These are phyloP conservation scores for Plutella xylostella DNA, from an alignment of 2,888 invertebrate genomes.

Conservation along the genomic window DNA sequence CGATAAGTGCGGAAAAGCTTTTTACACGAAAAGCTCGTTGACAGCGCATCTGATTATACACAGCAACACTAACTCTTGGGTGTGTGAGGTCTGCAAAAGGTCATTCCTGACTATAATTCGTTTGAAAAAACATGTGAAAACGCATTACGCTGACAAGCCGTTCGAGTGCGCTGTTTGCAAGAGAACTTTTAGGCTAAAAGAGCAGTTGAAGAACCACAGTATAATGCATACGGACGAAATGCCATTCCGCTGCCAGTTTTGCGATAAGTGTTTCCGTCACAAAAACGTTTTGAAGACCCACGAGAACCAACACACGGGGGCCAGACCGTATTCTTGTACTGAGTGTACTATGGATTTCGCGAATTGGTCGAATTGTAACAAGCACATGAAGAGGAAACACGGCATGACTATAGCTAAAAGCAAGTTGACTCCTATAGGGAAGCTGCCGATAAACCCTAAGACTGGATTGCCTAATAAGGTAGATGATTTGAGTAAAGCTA, in stretches of 20 bases:
- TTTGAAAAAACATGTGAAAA: constrained; percentile 3
- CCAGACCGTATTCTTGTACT: constrained; percentile 72
- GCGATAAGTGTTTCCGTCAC: constrained; percentile 73
- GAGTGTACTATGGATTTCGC: constrained; percentile 72
- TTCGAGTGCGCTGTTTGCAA: constrained; percentile 10
- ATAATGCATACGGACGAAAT: constrained; percentile 75
- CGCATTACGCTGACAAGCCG: constrained; percentile 5
- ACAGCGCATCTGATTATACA: constrained; percentile 16
- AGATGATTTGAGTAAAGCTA: too few relatives aligned
- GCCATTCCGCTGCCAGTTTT: constrained; percentile 75
- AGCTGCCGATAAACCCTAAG: background rate
- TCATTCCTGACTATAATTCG: background rate
- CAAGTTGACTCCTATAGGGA: background rate
- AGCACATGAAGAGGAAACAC: constrained; percentile 58
- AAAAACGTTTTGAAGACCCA: constrained; percentile 61
- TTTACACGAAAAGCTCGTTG: constrained; percentile 15
- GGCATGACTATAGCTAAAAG: background rate
- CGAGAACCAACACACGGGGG: constrained; percentile 27
- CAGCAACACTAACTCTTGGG: constrained; percentile 12
- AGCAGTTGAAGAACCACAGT: constrained; percentile 72
- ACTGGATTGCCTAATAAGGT: background rate
- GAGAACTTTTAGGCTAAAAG: constrained; percentile 55
- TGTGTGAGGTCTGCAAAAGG: constrained; percentile 9
- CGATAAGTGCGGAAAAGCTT: constrained; percentile 19
- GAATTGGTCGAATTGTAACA: constrained; percentile 79